Base-by-base conservation (phyloP, 2,113 vertebrate species). In the Mastomys natalensis region DNA sequence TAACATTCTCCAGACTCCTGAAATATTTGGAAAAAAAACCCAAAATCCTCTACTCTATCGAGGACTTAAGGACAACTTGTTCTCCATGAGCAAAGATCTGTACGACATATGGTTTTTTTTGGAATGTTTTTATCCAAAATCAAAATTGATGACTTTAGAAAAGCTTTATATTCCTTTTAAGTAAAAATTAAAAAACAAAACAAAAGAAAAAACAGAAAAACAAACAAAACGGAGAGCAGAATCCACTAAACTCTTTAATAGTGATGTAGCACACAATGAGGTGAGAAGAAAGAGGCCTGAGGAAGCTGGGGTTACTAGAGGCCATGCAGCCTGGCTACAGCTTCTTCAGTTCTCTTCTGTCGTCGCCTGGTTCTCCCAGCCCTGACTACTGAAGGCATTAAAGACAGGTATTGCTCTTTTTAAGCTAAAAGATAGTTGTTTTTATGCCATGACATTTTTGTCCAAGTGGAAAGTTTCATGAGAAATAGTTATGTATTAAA, bases 371-470 rank as follows among this genome's bases (percentile, higher is more conserved):
- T 94, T 95, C 40, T 96, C 48, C 87, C 84, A 76, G 19, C 29
- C 37, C 58, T 51, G 84, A 96, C 87, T 77, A 40, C 17, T 97
- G 53, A 91, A 91, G 26, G 26, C 81, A 60, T 90, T 91, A 85
- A 94, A 90, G 19, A 73, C 7, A 91, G 48, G 80, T 48, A 62
- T 66, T 84, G 34, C 43, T 77, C 77, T 93, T 91, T 91, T 34
- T 92, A 92, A 95, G 76, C 7, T 89, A 34, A 93, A 97, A 95
- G 58, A 97, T 92, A 97, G 95, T 95, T 98, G 97, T 97, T 98
- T 98, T 98, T 98, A 97, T 97, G 97, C 97, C 96, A 97, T 97
- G 97, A 97, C 94, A 98, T 98, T 97, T 92, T 93, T 21, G 81
- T 96, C 88, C 45, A 96, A 87, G 1, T 87, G 91, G 94, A 93